Conservation (phyloP, 2,888 invertebrate genomes). For the Hyppa rectilinea region DNA sequence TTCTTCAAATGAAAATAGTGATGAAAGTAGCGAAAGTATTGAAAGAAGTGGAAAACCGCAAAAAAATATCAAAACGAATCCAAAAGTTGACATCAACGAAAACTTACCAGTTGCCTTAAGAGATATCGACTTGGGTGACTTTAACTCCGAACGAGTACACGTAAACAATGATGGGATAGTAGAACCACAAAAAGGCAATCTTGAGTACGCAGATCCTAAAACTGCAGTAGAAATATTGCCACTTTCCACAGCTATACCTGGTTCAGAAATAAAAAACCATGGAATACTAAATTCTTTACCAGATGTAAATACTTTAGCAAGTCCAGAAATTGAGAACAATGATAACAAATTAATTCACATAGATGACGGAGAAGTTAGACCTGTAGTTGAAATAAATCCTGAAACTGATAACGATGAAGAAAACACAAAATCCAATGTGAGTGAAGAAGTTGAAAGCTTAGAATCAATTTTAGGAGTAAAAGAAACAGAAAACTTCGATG, state of each 20-base stretch:
- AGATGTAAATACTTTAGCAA: conserved; percentile 40
- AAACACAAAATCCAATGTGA: conserved; percentile 64
- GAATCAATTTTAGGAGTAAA: conserved; percentile 73
- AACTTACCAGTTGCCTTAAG: conserved; percentile 67
- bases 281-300: conserved; percentile 36
- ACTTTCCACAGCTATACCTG: conserved; percentile 59
- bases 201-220: conserved; percentile 66
- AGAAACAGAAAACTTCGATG: conserved; percentile 50
- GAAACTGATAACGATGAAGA: conserved; percentile 75
- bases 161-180: conserved; percentile 75
- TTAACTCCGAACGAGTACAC: conserved; percentile 78
- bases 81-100: conserved; percentile 19
- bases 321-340: conserved; percentile 55
- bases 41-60: conserved; percentile 27
- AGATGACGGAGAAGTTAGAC: conserved; percentile 84
- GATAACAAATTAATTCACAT: conserved; percentile 72
- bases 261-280: conserved; percentile 52
- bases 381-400: conserved; percentile 83
- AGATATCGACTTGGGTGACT: conserved; percentile 78
- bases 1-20: conserved; percentile 58
- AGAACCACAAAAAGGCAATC: conserved; percentile 69
- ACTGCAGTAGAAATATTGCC: conserved; percentile 64
- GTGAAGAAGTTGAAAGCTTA: conserved; percentile 71
- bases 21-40: conserved; percentile 41
- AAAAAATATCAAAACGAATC: conserved; percentile 29